Conservation (phyloP, 2,113 vertebrate genomes). For the Oreotrochilus melanogaster region DNA sequence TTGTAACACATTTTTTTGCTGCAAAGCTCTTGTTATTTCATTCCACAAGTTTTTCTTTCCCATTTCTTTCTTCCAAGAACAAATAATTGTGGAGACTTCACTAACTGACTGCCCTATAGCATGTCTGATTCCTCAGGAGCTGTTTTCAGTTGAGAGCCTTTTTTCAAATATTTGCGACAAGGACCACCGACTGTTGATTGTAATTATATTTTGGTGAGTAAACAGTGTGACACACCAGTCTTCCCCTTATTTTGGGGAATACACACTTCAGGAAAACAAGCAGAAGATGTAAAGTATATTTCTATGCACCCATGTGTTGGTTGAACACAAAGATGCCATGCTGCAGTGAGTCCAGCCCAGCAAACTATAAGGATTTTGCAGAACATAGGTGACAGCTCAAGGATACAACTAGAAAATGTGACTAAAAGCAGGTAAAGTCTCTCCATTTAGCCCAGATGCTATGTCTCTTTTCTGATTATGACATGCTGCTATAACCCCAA, state of each 20-base stretch:
- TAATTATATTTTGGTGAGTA: background rate
- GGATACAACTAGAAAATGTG: background rate
- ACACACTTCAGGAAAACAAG: background rate
- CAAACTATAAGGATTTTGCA: background rate
- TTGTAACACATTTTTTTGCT: background rate
- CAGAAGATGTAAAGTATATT: background rate
- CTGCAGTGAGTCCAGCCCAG: background rate
- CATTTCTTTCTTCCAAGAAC: background rate
- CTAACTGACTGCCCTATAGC: background rate
- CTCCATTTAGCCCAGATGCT: background rate
- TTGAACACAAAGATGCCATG: rapidly evolving
- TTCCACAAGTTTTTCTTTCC: background rate
- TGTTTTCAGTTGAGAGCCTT: background rate
- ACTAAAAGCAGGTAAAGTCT: background rate
- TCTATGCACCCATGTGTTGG: background rate
- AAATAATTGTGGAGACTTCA: background rate
- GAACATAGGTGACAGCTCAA: rapidly evolving
- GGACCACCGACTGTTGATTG: background rate
- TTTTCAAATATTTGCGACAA: background rate
- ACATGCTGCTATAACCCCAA: background rate
- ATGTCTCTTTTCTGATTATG: background rate
- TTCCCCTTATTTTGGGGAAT: background rate
- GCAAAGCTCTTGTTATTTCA: background rate
- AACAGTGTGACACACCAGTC: background rate
- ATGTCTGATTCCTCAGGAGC: background rate